Evolutionary conservation across 2,797 vertebrate species (phyloP), one percentile per base, ranked within the genome.

Genomic region (Labeo calbasu): DNA sequence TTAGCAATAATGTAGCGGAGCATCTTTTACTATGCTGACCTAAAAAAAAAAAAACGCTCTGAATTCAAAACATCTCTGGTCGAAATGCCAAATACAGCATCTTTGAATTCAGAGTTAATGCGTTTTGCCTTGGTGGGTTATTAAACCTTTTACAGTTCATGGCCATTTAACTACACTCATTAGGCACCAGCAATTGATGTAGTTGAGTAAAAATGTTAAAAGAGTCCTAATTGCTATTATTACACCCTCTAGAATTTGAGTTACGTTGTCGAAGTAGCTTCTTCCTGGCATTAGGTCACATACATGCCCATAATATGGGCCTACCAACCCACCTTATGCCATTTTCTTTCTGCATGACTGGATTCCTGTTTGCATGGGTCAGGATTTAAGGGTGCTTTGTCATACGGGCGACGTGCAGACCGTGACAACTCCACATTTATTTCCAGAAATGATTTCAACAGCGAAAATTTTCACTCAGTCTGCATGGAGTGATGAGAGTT

Each of bases 321-420:
- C 84, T 86, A 79, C 19, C 84, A 53, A 40, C 2, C 57, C 53
- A 72, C 70, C 84, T 81, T 40, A 28, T 77, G 2, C 25, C 25
- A 80, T 55, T 88, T 51, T 48, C 86, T 86, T 91, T 21, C 12
- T 89, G 88, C 84, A 85, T 78, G 78, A 59, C 72, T 82, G 84
- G 76, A 55, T 73, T 81, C 81, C 75, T 80, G 63, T 85, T 51
- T 90, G 91, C 93, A 92, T 91, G 88, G 43, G 66, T 89, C 85
- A 85, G 72, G 25, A 79, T 51, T 85, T 40, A 69, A 77, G 77
- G 66, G 86, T 81, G 86, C 88, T 55, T 63, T 57, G 46, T 71
- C 40, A 66, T 70, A 32, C 17, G 55, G 82, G 40, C 68, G 46
- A 50, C 36, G 55, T 61, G 65, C 63, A 70, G 40, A 68, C 63